phyloP scores from a whole-genome alignment of 2,797 vertebrate species.

The Coluber constrictor region DNA sequence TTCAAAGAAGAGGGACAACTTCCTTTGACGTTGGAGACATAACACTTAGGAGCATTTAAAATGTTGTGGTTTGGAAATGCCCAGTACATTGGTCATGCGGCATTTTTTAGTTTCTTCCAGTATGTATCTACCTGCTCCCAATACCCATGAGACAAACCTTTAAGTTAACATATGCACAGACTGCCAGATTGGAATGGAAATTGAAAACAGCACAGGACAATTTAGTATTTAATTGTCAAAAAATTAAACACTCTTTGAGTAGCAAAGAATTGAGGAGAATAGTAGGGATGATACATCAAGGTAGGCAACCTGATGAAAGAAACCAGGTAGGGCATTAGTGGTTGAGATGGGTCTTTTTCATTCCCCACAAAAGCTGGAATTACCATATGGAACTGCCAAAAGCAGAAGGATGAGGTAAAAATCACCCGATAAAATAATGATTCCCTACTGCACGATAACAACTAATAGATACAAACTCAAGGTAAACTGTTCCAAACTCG shows the following conservation, averaged over 20 bases:
- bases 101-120: not conserved
- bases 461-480: no score
- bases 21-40: not conserved
- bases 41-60: not conserved
- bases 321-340: not conserved
- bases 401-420: not conserved
- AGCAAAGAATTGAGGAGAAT: not conserved
- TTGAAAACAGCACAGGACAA: not conserved
- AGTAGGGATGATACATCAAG: not conserved
- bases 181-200: not conserved
- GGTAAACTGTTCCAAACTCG: no score
- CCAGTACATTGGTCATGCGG: not conserved
- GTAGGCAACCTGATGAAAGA: constrained; percentile 16
- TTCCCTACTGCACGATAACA: not conserved
- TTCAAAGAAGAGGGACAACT: not conserved
- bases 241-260: no score
- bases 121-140: not conserved
- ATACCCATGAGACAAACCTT: not conserved
- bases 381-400: constrained; percentile 14
- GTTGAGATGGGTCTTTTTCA: not conserved
- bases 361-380: constrained; percentile 38
- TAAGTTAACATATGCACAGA: not conserved
- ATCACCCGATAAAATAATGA: not conserved
- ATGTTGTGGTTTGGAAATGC: not conserved
- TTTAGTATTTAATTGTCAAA: not conserved